A percentile compares a stretch with the other conserved stretches of the same genome.
These are phyloP conservation scores for Meloidogyne hapla DNA, from an alignment of 1,140 invertebrate species.

Conservation along the genomic window DNA sequence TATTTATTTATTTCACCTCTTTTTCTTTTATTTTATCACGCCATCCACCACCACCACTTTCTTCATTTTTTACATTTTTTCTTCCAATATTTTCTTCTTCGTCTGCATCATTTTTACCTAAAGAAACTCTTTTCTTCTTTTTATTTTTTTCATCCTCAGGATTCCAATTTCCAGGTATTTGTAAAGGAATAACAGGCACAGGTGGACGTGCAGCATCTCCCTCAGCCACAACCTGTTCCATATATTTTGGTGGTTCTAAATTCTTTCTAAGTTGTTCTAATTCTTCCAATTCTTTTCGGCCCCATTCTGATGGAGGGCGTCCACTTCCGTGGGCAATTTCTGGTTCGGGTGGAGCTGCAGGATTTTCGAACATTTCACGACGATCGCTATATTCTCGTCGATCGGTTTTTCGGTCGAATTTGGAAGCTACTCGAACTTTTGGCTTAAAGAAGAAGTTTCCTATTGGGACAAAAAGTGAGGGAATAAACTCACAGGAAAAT, in stretches of 20 bases:
- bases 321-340: slow-evolving; percentile 44
- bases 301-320: slow-evolving; percentile 48
- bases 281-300: slow-evolving; percentile 54
- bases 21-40: slow-evolving; percentile 9
- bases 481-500: slow-evolving; percentile 30
- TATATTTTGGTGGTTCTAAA: slow-evolving; percentile 58
- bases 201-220: slow-evolving; percentile 66
- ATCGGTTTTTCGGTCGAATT: slow-evolving; percentile 96
- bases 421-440: slow-evolving; percentile 97
- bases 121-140: slow-evolving; percentile 13
- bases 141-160: neutral
- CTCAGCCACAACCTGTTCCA: slow-evolving; percentile 55
- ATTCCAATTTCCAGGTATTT: slow-evolving; percentile 22
- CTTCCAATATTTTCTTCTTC: neutral
- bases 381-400: slow-evolving; percentile 66
- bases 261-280: slow-evolving; percentile 53
- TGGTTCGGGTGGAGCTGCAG: slow-evolving; percentile 30
- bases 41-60: slow-evolving; percentile 16
- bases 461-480: slow-evolving; percentile 59
- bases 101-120: neutral
- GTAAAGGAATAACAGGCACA: slow-evolving; percentile 66
- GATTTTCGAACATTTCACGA: slow-evolving; percentile 41
- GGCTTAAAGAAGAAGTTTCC: slow-evolving; percentile 66
- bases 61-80: neutral
- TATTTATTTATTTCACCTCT: neutral